phyloP scores from a whole-genome alignment of 2,888 invertebrate genomes.

The Itoplectis maculator region DNA sequence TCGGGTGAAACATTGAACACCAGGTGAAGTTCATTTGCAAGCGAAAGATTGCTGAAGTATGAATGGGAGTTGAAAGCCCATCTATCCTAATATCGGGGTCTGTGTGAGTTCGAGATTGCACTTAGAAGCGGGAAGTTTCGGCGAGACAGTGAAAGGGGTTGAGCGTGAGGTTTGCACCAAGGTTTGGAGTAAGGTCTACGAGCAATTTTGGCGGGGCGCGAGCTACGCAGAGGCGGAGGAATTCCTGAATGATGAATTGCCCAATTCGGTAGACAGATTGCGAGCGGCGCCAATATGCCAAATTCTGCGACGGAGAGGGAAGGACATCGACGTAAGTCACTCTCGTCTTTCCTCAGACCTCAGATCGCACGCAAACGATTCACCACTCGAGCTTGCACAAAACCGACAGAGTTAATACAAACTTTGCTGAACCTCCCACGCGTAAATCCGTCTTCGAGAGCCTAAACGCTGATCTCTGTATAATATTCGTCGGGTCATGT shows the following conservation, averaged over 20 bases:
- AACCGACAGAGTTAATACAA: background rate
- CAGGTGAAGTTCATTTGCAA: background rate
- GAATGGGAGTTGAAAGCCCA: background rate
- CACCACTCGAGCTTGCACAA: background rate
- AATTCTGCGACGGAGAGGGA: conserved; percentile 33
- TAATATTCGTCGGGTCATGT: background rate
- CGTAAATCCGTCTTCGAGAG: background rate
- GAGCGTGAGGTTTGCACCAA: background rate
- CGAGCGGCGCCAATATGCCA: conserved; percentile 62
- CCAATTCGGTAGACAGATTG: conserved; percentile 67
- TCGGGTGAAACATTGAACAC: background rate
- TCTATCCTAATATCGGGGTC: background rate
- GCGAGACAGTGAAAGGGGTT: background rate
- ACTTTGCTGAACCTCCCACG: background rate
- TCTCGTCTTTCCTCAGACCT: conserved; percentile 17
- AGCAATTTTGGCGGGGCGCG: background rate
- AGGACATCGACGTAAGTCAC: conserved; percentile 30
- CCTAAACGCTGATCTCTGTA: background rate
- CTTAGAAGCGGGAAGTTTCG: conserved; percentile 1
- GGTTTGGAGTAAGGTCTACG: conserved; percentile 3
- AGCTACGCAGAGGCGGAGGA: background rate
- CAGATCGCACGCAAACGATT: too few relatives aligned
- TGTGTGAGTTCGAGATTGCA: conserved; percentile 4
- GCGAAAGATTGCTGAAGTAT: background rate
- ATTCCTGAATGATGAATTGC: conserved; percentile 35